A percentile compares a stretch with the other conserved stretches of the same genome.
Evolutionary conservation across 2,113 vertebrate genomes (phyloP).

Genomic region (Ophiodon elongatus): DNA sequence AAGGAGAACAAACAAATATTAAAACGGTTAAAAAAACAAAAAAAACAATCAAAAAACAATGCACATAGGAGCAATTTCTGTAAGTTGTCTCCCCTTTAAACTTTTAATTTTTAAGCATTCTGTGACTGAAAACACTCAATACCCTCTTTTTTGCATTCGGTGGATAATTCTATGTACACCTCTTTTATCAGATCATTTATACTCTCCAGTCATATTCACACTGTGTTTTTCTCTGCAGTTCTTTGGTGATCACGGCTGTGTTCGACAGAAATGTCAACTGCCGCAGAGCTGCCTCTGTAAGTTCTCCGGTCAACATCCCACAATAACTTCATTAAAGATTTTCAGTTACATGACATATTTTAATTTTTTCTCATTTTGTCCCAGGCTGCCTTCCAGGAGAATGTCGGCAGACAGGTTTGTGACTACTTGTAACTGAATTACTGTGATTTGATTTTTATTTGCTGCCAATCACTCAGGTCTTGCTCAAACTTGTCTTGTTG

Average conservation of each 20-base stretch:
- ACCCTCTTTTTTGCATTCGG: background rate
- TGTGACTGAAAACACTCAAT: background rate
- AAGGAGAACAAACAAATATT: background rate
- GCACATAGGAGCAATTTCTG: background rate
- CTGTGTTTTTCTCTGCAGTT: slow-evolving; percentile 75
- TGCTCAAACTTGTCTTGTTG: slow-evolving; percentile 65
- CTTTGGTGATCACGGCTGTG: slow-evolving; percentile 88
- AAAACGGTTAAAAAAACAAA: background rate
- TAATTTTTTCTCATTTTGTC: slow-evolving; percentile 59
- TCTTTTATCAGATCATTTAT: background rate
- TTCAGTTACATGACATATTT: slow-evolving; percentile 8
- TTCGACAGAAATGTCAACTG: slow-evolving; percentile 92
- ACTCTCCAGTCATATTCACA: background rate
- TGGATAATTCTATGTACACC: background rate
- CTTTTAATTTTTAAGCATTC: background rate
- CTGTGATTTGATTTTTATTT: slow-evolving; percentile 59
- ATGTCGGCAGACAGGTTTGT: slow-evolving; percentile 98
- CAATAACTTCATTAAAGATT: background rate
- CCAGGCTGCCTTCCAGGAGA: slow-evolving; percentile 99
- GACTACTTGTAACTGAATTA: slow-evolving; percentile 40
- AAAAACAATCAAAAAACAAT: background rate
- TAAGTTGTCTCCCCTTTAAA: background rate
- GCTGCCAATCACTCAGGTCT: slow-evolving; percentile 47
- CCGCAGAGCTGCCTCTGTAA: slow-evolving; percentile 92
- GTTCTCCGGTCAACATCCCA: slow-evolving; percentile 46